These are phyloP conservation scores for Limenitis camilla DNA, from an alignment of 2,888 invertebrate genomes.

Conservation along the genomic window DNA sequence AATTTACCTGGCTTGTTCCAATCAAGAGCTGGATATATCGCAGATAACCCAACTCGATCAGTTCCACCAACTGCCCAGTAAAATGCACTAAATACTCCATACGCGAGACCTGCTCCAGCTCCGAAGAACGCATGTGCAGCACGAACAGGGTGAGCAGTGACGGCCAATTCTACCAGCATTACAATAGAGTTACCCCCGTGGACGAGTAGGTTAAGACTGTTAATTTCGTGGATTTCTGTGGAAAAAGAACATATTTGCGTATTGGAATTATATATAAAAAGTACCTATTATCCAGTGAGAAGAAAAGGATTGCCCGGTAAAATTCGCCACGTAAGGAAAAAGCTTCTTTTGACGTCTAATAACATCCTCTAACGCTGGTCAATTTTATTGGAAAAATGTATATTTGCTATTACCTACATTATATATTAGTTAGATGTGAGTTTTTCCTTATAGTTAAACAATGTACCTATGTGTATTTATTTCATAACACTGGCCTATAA, in stretches of 20 bases:
- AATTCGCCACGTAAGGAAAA: no score
- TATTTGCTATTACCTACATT: no score
- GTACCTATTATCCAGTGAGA: no score
- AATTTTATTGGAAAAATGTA: no score
- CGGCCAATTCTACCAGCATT: slow-evolving; percentile 81
- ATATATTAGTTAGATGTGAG: no score
- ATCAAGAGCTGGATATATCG: slow-evolving; percentile 84
- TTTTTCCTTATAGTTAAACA: no score
- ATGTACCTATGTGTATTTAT: no score
- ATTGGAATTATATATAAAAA: neutral
- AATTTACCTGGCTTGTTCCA: slow-evolving; percentile 78
- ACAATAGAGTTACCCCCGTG: slow-evolving; percentile 84
- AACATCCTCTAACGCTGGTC: no score
- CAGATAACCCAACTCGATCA: slow-evolving; percentile 71
- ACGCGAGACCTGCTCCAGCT: slow-evolving; percentile 72
- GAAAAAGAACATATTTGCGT: neutral
- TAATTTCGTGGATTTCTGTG: slow-evolving; percentile 75
- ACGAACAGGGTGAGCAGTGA: slow-evolving; percentile 83
- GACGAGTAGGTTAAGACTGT: slow-evolving; percentile 80
- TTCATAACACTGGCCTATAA: no score
- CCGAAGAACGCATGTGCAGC: slow-evolving; percentile 78
- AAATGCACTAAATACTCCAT: slow-evolving; percentile 66
- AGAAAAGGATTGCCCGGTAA: no score
- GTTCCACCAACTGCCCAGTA: slow-evolving; percentile 67
- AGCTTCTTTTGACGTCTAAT: no score